Conservation (phyloP, 2,888 invertebrate genomes). For the Eledona agricola region DNA sequence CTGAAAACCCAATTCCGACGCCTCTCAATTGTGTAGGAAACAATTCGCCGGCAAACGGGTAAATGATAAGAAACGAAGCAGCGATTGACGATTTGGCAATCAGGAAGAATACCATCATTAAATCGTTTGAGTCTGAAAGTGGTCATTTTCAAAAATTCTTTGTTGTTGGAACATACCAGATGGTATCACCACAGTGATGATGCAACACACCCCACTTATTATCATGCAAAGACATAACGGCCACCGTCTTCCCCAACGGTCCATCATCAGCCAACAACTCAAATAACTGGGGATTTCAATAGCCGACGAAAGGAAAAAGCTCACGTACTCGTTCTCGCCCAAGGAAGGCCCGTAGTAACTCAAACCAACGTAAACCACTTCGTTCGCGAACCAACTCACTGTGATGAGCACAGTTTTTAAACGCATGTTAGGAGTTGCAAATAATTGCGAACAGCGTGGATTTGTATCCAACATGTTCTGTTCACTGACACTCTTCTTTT, state of each 20-base stretch:
- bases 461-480: slow-evolving; percentile 63
- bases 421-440: slow-evolving; percentile 87
- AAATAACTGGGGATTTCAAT: slow-evolving; percentile 92
- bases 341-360: slow-evolving; percentile 91
- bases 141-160: neutral
- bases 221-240: slow-evolving; percentile 88
- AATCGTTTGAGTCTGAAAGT: slow-evolving; percentile 73
- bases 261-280: slow-evolving; percentile 89
- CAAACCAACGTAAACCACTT: slow-evolving; percentile 90
- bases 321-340: slow-evolving; percentile 87
- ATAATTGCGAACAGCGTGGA: slow-evolving; percentile 72
- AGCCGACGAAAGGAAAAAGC: slow-evolving; percentile 85
- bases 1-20: slow-evolving; percentile 89
- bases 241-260: slow-evolving; percentile 87
- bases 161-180: slow-evolving; percentile 66
- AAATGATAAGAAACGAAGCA: slow-evolving; percentile 89
- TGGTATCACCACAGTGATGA: slow-evolving; percentile 84
- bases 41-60: slow-evolving; percentile 91
- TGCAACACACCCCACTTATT: slow-evolving; percentile 83
- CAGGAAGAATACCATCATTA: slow-evolving; percentile 79
- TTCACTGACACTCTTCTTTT: slow-evolving; percentile 68
- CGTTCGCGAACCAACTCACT: slow-evolving; percentile 91
- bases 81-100: slow-evolving; percentile 90
- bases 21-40: slow-evolving; percentile 91
- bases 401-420: slow-evolving; percentile 87